phyloP scores from a whole-genome alignment of 1,140 invertebrate species.

The Drosophila kepulauana region DNA sequence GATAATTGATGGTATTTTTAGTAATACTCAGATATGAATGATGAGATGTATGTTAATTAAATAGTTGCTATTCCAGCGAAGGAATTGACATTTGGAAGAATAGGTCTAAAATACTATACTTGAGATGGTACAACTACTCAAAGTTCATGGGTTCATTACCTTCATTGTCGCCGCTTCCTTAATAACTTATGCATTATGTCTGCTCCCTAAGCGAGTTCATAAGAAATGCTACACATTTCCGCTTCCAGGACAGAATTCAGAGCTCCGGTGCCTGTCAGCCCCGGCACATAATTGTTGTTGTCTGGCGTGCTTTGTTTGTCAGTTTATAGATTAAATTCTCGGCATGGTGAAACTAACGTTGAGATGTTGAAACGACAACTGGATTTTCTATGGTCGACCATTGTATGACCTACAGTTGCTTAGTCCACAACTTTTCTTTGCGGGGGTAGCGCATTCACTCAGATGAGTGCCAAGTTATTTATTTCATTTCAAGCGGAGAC shows the following conservation, averaged over 20 bases:
- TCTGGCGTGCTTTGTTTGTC: constrained; percentile 41
- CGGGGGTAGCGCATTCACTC: constrained; percentile 5
- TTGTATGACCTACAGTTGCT: constrained; percentile 24
- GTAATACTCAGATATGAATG: neutral
- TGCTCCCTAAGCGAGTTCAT: constrained; percentile 21
- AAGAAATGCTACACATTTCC: constrained; percentile 47
- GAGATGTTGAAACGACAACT: constrained; percentile 8
- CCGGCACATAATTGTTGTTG: constrained; percentile 38
- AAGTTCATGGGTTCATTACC: constrained; percentile 31
- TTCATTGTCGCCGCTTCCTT: constrained; percentile 35
- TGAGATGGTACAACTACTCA: neutral
- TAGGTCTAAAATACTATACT: neutral
- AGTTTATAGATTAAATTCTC: constrained; percentile 43
- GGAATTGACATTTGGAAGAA: neutral
- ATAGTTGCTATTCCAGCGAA: neutral
- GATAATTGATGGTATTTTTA: neutral
- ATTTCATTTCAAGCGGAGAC: constrained; percentile 49
- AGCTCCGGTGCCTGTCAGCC: constrained; percentile 7
- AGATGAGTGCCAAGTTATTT: constrained; percentile 62
- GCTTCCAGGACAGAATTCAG: constrained; percentile 23
- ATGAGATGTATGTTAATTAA: neutral
- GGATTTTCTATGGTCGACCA: constrained; percentile 12
- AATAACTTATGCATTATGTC: constrained; percentile 52
- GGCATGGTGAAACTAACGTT: constrained; percentile 14
- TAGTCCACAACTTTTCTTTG: constrained; percentile 3